Percentiles rank a stretch among this genome's conserved stretches.
Conservation (phyloP, 2,113 vertebrate genomes). For the Pongo pygmaeus region DNA sequence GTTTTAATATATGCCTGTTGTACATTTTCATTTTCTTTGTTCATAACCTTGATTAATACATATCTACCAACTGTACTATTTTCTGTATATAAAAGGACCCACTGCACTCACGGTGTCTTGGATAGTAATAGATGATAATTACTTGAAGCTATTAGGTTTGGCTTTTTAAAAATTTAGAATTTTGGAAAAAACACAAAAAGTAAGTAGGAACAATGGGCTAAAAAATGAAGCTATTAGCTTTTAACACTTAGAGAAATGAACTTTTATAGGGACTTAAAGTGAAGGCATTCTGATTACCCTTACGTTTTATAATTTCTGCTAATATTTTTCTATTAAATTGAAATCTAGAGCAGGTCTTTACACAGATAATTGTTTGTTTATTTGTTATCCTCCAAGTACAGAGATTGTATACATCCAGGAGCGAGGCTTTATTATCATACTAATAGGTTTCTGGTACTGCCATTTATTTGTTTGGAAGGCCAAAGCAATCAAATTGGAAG, state of each 20-base stretch:
- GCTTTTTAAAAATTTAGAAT: not conserved
- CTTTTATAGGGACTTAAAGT: not conserved
- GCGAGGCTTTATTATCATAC: slow-evolving; percentile 65
- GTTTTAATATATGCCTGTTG: not conserved
- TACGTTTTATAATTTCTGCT: slow-evolving; percentile 41
- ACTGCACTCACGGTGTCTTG: not conserved
- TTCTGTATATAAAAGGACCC: not conserved
- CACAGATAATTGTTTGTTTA: slow-evolving; percentile 42
- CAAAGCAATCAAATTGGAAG: slow-evolving; percentile 73
- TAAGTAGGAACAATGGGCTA: not conserved
- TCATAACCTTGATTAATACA: not conserved
- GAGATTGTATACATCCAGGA: not conserved
- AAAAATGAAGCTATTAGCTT: not conserved
- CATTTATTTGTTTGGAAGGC: slow-evolving; percentile 73
- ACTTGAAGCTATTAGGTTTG: not conserved
- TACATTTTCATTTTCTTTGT: not conserved
- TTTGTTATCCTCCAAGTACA: slow-evolving; percentile 18
- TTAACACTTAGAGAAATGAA: not conserved
- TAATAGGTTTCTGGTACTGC: slow-evolving; percentile 71
- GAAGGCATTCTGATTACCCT: not conserved
- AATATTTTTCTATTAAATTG: not conserved
- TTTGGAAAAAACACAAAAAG: not conserved
- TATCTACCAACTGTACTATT: not conserved
- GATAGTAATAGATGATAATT: not conserved
- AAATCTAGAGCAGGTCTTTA: slow-evolving; percentile 1